phyloP scores from a whole-genome alignment of 2,888 invertebrate genomes.

The Nyleta sp. region DNA sequence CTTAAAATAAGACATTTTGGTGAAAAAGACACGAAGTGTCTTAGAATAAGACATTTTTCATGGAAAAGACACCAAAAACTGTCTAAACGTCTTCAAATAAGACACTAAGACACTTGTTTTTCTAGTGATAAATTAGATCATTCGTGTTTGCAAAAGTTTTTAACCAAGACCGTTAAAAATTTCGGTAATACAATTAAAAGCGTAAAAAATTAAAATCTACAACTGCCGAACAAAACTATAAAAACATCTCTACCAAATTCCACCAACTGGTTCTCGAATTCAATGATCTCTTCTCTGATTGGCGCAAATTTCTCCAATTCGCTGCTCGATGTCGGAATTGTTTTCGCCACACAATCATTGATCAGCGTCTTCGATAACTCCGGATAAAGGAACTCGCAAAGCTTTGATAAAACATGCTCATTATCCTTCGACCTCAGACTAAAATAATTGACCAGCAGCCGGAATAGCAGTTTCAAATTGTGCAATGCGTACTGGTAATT shows the following conservation, averaged over 20 bases:
- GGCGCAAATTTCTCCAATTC: slow-evolving; percentile 87
- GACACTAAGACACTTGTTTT: too few species aligned
- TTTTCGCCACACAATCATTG: slow-evolving; percentile 88
- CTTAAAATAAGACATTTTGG: too few species aligned
- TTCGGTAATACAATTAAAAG: too few species aligned
- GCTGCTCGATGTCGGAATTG: slow-evolving; percentile 89
- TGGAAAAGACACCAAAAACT: too few species aligned
- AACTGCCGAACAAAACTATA: too few species aligned
- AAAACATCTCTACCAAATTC: slow-evolving; percentile 78
- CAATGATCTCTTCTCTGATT: slow-evolving; percentile 86
- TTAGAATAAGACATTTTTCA: too few species aligned
- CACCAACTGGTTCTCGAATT: slow-evolving; percentile 87
- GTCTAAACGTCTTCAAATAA: too few species aligned
- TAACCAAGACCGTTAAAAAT: too few species aligned
- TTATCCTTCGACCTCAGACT: slow-evolving; percentile 82
- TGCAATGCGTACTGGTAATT: slow-evolving; percentile 84
- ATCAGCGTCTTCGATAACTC: slow-evolving; percentile 87
- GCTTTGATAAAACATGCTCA: slow-evolving; percentile 83
- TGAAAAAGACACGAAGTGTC: too few species aligned
- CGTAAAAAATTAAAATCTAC: background rate
- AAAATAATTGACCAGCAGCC: slow-evolving; percentile 85
- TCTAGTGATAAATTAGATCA: too few species aligned
- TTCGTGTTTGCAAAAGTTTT: too few species aligned
- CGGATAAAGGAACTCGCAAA: slow-evolving; percentile 83
- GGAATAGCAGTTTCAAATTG: slow-evolving; percentile 85